Evolutionary conservation across 2,888 invertebrate species (phyloP).

Genomic region (Sturmia bella): DNA sequence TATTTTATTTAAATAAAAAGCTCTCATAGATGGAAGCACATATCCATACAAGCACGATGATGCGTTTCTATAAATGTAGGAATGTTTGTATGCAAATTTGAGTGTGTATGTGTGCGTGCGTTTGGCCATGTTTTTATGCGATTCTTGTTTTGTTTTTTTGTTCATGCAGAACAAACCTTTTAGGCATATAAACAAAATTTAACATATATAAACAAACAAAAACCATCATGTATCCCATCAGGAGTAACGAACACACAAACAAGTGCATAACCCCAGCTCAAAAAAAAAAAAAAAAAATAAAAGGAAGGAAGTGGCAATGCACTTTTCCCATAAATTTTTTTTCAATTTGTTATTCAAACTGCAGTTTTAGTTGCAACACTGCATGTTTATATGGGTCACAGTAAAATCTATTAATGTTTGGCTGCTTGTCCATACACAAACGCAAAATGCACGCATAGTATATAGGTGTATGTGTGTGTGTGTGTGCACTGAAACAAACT

Average conservation of each 20-base stretch:
- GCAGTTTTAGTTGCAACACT: constrained; percentile 59
- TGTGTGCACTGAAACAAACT: constrained; percentile 10
- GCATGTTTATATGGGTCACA: background rate
- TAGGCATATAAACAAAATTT: constrained; percentile 63
- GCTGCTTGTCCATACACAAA: constrained; percentile 35
- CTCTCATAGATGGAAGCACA: constrained; percentile 28
- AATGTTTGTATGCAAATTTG: constrained; percentile 24
- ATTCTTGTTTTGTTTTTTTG: background rate
- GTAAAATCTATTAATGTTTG: constrained; percentile 17
- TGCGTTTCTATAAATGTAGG: constrained; percentile 44
- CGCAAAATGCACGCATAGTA: constrained; percentile 52
- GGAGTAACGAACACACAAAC: background rate
- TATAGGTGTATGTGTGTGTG: too few relatives aligned
- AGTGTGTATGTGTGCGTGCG: constrained; percentile 29
- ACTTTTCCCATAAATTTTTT: constrained; percentile 43
- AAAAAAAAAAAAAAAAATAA: constrained; percentile 1
- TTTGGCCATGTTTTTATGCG: background rate
- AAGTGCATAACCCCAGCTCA: background rate
- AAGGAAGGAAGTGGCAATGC: constrained; percentile 1
- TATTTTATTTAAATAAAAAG: constrained; percentile 52
- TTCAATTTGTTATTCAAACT: constrained; percentile 39
- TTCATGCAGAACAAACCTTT: constrained; percentile 63
- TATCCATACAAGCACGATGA: constrained; percentile 20
- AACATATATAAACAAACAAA: constrained; percentile 42
- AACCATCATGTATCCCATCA: background rate